Conservation (phyloP, 23 tunicate genomes). For the Halocynthia roretzi region DNA sequence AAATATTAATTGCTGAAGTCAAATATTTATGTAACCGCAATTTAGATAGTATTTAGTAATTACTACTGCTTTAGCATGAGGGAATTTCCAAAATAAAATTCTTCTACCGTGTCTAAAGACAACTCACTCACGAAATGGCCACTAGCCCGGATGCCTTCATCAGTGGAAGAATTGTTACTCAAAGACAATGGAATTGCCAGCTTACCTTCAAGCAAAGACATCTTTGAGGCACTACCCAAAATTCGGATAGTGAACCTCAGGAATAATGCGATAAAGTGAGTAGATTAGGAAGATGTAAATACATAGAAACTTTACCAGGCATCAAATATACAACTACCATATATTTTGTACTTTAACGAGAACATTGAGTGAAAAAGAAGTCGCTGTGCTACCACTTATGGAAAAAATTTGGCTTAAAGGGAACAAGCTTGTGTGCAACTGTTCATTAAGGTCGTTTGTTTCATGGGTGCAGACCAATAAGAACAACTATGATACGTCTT, state of each 20-base stretch:
- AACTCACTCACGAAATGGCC: constrained; percentile 42
- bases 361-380: constrained; percentile 2
- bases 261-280: constrained; percentile 47
- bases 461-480: constrained; percentile 50
- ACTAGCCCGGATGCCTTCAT: constrained; percentile 16
- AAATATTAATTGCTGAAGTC: too few relatives aligned
- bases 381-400: constrained; percentile 22
- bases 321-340: background rate
- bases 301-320: too few relatives aligned
- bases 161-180: constrained; percentile 24
- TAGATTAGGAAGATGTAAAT: background rate
- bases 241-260: constrained; percentile 42
- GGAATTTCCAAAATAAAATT: too few relatives aligned
- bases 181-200: constrained; percentile 21
- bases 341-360: background rate
- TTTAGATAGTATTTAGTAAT: too few relatives aligned
- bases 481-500: constrained; percentile 7
- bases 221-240: constrained; percentile 32
- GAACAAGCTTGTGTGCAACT: constrained; percentile 64
- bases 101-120: constrained; percentile 23
- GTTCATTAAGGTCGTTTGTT: constrained; percentile 45
- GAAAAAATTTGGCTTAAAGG: constrained; percentile 35
- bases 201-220: constrained; percentile 17
- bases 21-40: too few relatives aligned
- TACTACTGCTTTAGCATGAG: too few relatives aligned